Base-by-base conservation (phyloP, 2,797 vertebrate species). In the Semotilus atromaculatus region DNA sequence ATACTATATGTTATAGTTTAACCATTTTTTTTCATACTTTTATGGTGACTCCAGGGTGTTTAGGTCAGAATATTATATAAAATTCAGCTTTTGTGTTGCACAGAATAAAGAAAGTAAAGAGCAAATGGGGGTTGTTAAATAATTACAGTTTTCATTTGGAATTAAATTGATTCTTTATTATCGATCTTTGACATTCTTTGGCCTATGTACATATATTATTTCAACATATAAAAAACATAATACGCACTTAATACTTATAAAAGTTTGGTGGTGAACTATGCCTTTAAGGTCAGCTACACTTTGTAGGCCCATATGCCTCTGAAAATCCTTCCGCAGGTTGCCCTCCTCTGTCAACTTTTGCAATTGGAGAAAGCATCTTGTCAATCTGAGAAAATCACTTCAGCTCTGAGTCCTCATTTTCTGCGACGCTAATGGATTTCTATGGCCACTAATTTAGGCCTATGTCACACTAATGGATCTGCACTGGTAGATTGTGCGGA, bases 391-490 rank as follows among this genome's bases (percentile, higher is more conserved):
- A 58, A 81, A 81, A 48, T 58, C 75, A 29, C 74, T 80, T 85
- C 82, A 87, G 83, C 84, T 82, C 18, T 31, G 45, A 60, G 38
- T 58, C 48, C 43, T 82, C 31, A 51, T 67, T 36, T 86, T 74
- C 23, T n/a, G 51, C 75, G 76, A 66, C 51, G 53, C 34, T 76
- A 82, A 84, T 86, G 82, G 67, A 77, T 87, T 64, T 82, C 73
- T 78, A 38, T 71, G 62, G 76, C 19, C 16, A 31, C 79, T 86
- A 82, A 87, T 86, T 81, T 73, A 62, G 73, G 16, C 68, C 73
- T 64, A 58, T 87, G 86, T 83, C 76, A 80, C 58, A 31, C 72
- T 77, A 81, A 84, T 83, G 76, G 83, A 67, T 83, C 36, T 86
- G 83, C 60, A 34, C 29, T 80, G 31, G 62, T 51, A 60, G 72